These are phyloP conservation scores for Leucophenga maculata DNA, from an alignment of 2,888 invertebrate species.

Conservation along the genomic window DNA sequence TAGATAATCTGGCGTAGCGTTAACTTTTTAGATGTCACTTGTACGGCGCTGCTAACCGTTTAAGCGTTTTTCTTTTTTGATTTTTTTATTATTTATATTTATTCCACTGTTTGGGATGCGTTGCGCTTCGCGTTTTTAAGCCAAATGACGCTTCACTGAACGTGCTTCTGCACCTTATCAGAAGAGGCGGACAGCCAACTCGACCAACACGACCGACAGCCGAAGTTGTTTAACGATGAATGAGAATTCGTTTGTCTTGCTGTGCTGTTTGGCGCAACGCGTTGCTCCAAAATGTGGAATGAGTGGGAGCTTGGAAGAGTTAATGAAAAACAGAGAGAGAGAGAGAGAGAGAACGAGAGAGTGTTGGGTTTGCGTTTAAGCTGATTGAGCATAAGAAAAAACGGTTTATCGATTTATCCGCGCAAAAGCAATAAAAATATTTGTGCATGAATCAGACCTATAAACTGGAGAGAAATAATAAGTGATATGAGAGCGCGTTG, in stretches of 20 bases:
- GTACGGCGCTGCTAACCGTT: background rate
- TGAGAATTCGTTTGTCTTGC: background rate
- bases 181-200: background rate
- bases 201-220: background rate
- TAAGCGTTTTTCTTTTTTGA: background rate
- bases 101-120: conserved; percentile 40
- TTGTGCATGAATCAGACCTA: background rate
- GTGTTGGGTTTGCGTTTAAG: no score
- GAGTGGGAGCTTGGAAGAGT: no score
- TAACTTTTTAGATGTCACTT: background rate
- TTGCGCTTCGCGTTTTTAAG: conserved; percentile 56
- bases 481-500: no score
- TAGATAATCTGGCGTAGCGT: conserved; percentile 51
- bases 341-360: no score
- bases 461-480: no score
- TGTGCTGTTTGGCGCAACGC: background rate
- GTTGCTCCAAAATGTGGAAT: no score
- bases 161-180: conserved; percentile 64
- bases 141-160: conserved; percentile 59
- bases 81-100: background rate
- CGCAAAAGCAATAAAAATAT: conserved; percentile 15
- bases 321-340: no score
- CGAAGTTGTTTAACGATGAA: background rate
- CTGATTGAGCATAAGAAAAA: background rate
- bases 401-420: background rate